Base-by-base conservation (phyloP, 2,113 vertebrate genomes). In the Phylloscopus whistleri region DNA sequence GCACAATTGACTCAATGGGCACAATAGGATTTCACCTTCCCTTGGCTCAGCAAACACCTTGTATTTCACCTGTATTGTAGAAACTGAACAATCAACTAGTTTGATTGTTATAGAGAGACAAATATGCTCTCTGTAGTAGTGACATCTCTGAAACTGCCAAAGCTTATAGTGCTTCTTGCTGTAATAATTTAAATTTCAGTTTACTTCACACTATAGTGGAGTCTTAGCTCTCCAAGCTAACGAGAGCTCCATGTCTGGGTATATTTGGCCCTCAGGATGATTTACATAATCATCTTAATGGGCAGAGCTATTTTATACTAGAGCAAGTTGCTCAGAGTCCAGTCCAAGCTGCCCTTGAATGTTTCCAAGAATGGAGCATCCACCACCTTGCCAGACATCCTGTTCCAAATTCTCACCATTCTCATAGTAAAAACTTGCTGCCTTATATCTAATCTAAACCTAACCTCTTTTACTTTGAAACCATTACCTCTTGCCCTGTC, bases 1-100 rank as follows among this genome's bases (percentile, higher is more conserved):
- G 62, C 21, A 17, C 11, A 2, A 35, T 39, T 0, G 0, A 43
- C 10, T 58, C 41, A 64, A 17, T 1, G 13, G 44, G 17, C 21
- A 70, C 3, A 28, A 79, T 39, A 0, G 4, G 28, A 74, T 90
- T 77, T 52, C 68, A 70, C 21, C 43, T 62, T 75, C 31, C 39
- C 24, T 67, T 66, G 59, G 19, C 52, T 85, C 0, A 20, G 48
- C 14, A 92, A 80, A 48, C 2, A 63, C 18, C 14, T 55, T 90
- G 22, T 28, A 70, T 73, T 92, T 93, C 63, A 76, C 11, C 41
- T 78, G 70, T 58, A 82, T 58, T 75, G 48, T n/a, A 70, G 63
- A 75, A 93, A 67, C 31, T 35, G 37, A 48, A 30, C 43, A 80
- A 87, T 15, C 39, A 66, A 0, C 60, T 63, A 62, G n/a, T n/a